Conservation (phyloP, 2,113 vertebrate species). For the Meriones unguiculatus region DNA sequence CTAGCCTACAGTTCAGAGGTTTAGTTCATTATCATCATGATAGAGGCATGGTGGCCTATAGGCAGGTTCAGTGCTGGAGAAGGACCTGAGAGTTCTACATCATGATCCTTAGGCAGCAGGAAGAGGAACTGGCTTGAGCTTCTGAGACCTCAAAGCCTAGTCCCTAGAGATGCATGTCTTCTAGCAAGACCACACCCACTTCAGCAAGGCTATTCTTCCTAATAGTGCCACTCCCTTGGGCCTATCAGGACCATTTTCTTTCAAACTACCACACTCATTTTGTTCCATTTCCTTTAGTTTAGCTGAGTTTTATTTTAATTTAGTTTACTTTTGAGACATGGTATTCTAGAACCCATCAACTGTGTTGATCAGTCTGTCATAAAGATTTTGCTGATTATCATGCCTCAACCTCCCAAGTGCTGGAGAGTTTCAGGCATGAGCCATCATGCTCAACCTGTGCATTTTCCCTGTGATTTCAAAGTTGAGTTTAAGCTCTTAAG, state of each 20-base stretch:
- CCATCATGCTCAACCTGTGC: background rate
- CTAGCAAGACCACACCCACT: background rate
- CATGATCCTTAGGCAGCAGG: background rate
- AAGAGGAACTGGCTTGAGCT: background rate
- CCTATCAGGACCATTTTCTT: background rate
- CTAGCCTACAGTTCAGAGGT: background rate
- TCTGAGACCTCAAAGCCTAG: background rate
- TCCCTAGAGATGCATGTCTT: background rate
- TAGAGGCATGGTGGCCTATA: background rate
- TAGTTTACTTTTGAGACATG: background rate
- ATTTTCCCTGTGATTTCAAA: conserved; percentile 21
- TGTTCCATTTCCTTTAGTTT: background rate
- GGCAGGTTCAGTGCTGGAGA: background rate
- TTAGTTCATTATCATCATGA: background rate
- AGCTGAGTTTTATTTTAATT: background rate
- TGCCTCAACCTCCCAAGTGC: background rate
- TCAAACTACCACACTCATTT: background rate
- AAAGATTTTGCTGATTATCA: background rate
- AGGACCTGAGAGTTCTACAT: background rate
- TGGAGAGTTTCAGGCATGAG: background rate
- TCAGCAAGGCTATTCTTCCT: background rate
- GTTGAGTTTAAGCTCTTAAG: background rate
- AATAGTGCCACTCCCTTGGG: background rate
- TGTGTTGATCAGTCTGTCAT: background rate
- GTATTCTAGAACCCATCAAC: background rate